A percentile compares a stretch with the other conserved stretches of the same genome.
Conservation (phyloP, 2,113 vertebrate genomes). For the Cinclus mexicanus region DNA sequence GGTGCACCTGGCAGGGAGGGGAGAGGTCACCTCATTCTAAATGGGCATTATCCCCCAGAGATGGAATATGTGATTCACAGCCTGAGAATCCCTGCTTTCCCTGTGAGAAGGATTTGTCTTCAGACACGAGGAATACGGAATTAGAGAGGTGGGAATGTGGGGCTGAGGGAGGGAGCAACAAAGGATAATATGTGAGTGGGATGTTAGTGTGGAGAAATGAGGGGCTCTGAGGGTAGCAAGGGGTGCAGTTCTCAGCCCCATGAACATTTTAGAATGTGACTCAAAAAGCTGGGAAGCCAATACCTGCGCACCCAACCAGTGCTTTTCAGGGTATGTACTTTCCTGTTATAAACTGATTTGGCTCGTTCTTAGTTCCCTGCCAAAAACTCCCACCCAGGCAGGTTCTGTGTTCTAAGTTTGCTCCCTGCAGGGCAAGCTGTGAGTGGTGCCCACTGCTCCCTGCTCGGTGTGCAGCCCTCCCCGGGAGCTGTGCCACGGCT, state of each 20-base stretch:
- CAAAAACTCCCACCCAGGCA: background rate
- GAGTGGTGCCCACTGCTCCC: fast-evolving
- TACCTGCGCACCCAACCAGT: background rate
- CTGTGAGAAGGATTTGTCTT: background rate
- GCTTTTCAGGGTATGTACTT: background rate
- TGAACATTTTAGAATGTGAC: background rate
- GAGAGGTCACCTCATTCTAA: background rate
- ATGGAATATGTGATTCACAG: background rate
- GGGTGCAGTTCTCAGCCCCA: background rate
- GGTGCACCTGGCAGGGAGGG: background rate
- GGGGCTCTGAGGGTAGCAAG: background rate
- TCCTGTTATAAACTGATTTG: background rate
- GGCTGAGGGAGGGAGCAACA: background rate
- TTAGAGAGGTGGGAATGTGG: background rate
- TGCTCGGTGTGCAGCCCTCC: background rate
- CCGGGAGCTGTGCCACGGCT: background rate
- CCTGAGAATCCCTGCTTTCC: background rate
- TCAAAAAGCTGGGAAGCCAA: background rate
- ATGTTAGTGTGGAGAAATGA: background rate
- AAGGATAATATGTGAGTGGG: background rate
- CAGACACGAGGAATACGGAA: background rate
- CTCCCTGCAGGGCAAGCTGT: background rate
- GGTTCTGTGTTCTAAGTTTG: fast-evolving
- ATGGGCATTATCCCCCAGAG: background rate
- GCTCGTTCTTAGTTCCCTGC: background rate